Evolutionary conservation across 2,888 invertebrate genomes (phyloP), one percentile per base, ranked within the genome.

Genomic region (Lycophotia porphyrea): DNA sequence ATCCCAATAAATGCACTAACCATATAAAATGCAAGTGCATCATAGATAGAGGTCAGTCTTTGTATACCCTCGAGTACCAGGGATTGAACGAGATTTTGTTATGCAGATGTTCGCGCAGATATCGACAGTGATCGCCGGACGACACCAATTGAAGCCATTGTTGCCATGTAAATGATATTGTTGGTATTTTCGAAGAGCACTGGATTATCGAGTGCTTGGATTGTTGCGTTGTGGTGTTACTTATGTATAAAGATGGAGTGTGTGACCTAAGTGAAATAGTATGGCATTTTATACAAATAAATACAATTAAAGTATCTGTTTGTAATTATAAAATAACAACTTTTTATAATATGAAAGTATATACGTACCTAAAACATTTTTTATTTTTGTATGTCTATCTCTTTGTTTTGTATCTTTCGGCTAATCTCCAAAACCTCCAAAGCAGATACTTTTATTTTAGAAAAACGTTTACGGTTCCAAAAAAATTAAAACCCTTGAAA

Each of bases 91-190:
- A 89, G 89, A 93, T 92, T 91, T 89, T 89, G 92, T 93, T 92
- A 92, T 93, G 93, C 90, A 93, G 92, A 93, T 93, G 82, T 84
- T 91, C 89, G 83, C 81, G 86, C 70, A 80, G 87, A 87, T 87
- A 87, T 84, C 79, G 82, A 81, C 77, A 81, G 82, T 86, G 88
- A 91, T 90, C 88, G 84, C 74, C 84, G 92, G 90, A 91, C 90
- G 88, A 88, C 84, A 84, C 85, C 91, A 89, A 91, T 91, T 89
- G 89, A 80, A 76, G 77, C 80, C 77, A 74, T 84, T 81, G 78
- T 84, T 82, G 87, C 34, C 71, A 66, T 73, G 79, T 78, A 84
- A 78, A 76, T 81, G 84, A 80, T 77, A 82, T 78, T 83, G 83
- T 74, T 85, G 82, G 83, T 52, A 82, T 85, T 83, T 69, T 69